Evolutionary conservation across 64 coral and sea anemone species (phyloP).

Genomic region (Platygyra sinensis): DNA sequence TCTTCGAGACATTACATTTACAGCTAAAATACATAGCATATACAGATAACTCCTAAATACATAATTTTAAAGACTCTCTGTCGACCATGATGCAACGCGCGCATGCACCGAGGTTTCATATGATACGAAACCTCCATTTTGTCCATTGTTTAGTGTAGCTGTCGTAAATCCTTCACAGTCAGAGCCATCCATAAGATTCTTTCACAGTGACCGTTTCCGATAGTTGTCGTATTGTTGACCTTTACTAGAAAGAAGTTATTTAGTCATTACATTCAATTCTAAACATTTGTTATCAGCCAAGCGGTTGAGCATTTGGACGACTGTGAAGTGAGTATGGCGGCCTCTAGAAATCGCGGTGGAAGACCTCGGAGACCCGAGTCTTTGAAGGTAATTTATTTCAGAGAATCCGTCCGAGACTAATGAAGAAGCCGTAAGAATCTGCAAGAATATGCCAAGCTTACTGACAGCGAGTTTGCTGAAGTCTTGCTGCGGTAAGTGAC

Average conservation of each 20-base stretch:
- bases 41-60: too few species aligned
- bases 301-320: not conserved
- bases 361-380: too few species aligned
- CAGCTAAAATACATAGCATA: too few species aligned
- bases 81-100: slow-evolving; percentile 1
- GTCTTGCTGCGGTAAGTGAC: too few species aligned
- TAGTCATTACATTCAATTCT: not conserved
- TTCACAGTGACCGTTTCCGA: not conserved
- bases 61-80: not conserved
- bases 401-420: too few species aligned
- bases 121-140: slow-evolving; percentile 1
- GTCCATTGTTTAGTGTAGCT: not conserved
- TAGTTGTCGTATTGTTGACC: not conserved
- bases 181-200: too few species aligned
- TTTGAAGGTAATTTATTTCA: too few species aligned
- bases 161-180: not conserved
- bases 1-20: too few species aligned
- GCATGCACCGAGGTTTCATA: not conserved
- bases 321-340: not conserved
- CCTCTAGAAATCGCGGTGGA: too few species aligned
- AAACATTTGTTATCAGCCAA: not conserved
- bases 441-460: too few species aligned
- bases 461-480: too few species aligned
- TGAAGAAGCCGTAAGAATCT: too few species aligned
- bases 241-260: not conserved